Evolutionary conservation across 2,797 vertebrate genomes (phyloP), one percentile per base, ranked within the genome.

Genomic region (Sebastes kiyomatsui): DNA sequence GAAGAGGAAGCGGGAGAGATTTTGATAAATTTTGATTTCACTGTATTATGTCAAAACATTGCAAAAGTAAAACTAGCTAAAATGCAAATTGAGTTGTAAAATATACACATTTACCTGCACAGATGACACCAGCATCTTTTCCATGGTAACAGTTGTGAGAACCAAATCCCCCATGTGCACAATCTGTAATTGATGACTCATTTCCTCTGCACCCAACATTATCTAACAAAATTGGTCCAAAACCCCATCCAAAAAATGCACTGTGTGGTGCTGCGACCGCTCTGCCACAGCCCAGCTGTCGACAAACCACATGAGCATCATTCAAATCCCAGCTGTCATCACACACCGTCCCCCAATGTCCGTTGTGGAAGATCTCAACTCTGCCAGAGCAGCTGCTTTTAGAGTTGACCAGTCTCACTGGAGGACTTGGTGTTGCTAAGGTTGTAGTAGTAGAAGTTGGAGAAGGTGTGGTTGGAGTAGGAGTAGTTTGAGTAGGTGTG

Each of bases 341-440:
- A 67, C 72, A 75, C 33, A 77, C 66, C 0, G 75, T 64, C 49
- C 38, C 75, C 76, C 67, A 56, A 18, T 18, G 58, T 18, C 30
- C 18, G 1, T 28, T 16, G 3, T 7, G 3, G 56, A 61, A 52
- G 28, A 77, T 11, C 42, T 77, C 74, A 16, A 77, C 38, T n/a
- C 56, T 68, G 38, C 56, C 75, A 52, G 75, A 77, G 56, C 66
- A 77, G 9, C 18, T 8, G 11, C 13, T n/a, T 5, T 2, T 27
- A 6, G 75, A 27, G 12, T 54, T 13, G 22, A 62, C 42, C 12
- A 77, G 32, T 11, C 67, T 54, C 22, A 77, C 55, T 13, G 20
- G 3, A 42, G 32, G 9, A 11, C 1, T 22, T 54, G 59, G 1
- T 4, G 12, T 3, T 20, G 11, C 9, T 35, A 35, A 13, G 33